Evolutionary conservation across 2,888 invertebrate species (phyloP), one percentile per base, ranked within the genome.

Genomic region (Lobophora halterata): DNA sequence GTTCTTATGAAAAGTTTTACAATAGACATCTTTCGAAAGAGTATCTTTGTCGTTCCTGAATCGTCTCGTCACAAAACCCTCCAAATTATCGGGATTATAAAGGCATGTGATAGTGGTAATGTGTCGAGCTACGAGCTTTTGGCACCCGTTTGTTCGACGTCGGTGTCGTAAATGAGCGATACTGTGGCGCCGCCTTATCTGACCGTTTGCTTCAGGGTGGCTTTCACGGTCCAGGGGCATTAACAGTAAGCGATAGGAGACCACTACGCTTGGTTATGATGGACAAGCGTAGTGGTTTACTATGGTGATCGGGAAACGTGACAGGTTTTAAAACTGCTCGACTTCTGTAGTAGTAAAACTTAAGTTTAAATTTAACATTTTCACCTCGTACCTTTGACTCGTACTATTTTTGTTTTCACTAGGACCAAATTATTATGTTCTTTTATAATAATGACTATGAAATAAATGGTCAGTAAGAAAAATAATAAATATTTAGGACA

Each of bases 101-200:
- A 80, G 72, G 56, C 52, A 59, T n/a, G 67, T 75, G 79, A 81
- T 81, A 73, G 65, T 60, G 64, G 67, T 72, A 77, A 79, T 75
- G 83, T 83, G 82, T 80, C 60, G 63, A 61, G 64, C 70, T 78
- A 83, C 70, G 74, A 79, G 73, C 82, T 86, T 86, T 86, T 86
- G 82, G 83, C 86, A 86, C 86, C 83, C 81, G 78, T 69, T 73
- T 61, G 71, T 61, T 59, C 54, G 54, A 43, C 50, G 33, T 38
- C 58, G 49, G 56, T 51, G 60, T 61, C 59, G 64, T 72, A 78
- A 58, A 61, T 50, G 49, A 45, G 44, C 43, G 75, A 77, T 76
- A 70, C 62, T 43, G 56, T 71, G 82, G 81, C 80, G 82, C 81
- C 82, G 58, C 7, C 59, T 70, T 75, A 71, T 74, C 60, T 37